A percentile compares a stretch with the other conserved stretches of the same genome.
phyloP scores from a whole-genome alignment of 2,888 invertebrate genomes.

The Tetragnatha montana region DNA sequence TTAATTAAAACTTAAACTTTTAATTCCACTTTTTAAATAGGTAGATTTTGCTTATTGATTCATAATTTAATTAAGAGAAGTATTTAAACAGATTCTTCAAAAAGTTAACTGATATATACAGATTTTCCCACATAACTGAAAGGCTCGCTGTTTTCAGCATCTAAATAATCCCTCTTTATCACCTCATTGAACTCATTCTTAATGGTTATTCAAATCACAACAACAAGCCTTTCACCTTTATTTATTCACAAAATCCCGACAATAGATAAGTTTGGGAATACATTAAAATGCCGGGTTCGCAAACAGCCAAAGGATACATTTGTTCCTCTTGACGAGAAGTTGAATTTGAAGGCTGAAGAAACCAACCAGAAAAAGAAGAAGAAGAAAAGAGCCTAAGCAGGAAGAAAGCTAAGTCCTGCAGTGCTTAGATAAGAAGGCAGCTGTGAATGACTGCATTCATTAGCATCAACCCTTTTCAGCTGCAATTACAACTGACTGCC shows the following conservation, averaged over 20 bases:
- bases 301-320: not conserved
- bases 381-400: not conserved
- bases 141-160: too few species aligned
- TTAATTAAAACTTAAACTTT: too few species aligned
- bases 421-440: slow-evolving; percentile 47
- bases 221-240: not conserved
- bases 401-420: slow-evolving; percentile 37
- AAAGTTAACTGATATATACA: too few species aligned
- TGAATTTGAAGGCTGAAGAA: not conserved
- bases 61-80: too few species aligned
- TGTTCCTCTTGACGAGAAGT: not conserved
- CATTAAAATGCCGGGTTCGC: not conserved
- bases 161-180: too few species aligned
- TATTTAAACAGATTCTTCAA: too few species aligned
- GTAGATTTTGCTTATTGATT: too few species aligned
- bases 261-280: not conserved
- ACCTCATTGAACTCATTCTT: too few species aligned
- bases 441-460: slow-evolving; percentile 44
- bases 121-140: too few species aligned
- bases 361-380: not conserved
- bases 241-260: not conserved
- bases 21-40: too few species aligned
- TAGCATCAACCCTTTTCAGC: slow-evolving; percentile 29
- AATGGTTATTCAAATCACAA: not conserved
- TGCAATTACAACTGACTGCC: slow-evolving; percentile 44